A percentile compares a stretch with the other conserved stretches of the same genome.
Evolutionary conservation across 1,140 invertebrate species (phyloP).

Genomic region (Trichomalopsis sarcophagae): DNA sequence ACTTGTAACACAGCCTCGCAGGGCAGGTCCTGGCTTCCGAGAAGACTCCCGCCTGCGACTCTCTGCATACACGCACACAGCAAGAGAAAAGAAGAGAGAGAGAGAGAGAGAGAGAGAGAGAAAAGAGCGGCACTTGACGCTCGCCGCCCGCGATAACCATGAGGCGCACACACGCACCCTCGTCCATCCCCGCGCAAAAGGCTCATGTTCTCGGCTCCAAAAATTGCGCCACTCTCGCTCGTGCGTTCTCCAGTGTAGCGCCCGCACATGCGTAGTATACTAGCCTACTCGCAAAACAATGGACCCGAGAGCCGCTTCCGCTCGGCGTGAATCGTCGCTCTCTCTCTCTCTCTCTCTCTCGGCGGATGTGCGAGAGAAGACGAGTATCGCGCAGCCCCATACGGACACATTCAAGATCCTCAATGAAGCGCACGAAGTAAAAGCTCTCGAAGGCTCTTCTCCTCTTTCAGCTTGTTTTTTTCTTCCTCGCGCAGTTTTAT

Average conservation of each 20-base stretch:
- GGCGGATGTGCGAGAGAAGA: background rate
- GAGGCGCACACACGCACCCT: background rate
- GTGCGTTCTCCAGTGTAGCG: background rate
- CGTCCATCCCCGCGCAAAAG: conserved; percentile 20
- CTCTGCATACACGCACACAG: background rate
- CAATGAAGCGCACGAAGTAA: conserved; percentile 28
- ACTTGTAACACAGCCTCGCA: background rate
- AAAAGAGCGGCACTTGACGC: background rate
- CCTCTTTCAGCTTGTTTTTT: background rate
- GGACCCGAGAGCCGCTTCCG: conserved; percentile 18
- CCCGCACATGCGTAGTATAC: background rate
- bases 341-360: no score
- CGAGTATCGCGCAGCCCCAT: background rate
- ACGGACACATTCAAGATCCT: conserved; percentile 39
- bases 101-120: background rate
- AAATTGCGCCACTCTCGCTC: background rate
- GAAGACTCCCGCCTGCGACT: conserved; percentile 17
- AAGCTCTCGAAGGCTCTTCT: conserved; percentile 28
- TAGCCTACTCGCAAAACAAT: conserved; percentile 16
- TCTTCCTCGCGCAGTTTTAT: conserved; percentile 6
- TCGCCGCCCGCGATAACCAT: background rate
- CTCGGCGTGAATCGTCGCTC: conserved; percentile 1
- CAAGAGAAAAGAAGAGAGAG: no score
- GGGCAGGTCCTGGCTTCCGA: conserved; percentile 35
- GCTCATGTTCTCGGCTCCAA: conserved; percentile 1